Evolutionary conservation across 2,113 vertebrate species (phyloP).

Genomic region (Lasiurus borealis): DNA sequence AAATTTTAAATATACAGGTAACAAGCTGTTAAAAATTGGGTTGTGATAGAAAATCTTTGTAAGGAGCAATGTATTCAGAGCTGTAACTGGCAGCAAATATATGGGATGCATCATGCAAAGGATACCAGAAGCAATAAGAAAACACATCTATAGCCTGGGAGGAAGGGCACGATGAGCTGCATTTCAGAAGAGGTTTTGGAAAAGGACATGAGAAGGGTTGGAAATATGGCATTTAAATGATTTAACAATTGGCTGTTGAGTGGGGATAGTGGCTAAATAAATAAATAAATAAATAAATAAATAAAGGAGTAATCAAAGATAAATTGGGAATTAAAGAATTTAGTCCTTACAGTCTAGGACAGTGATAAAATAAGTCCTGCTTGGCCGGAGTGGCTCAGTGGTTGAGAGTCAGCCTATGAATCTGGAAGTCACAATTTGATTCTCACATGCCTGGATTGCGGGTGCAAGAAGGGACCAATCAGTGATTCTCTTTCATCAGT

Average conservation of each 20-base stretch:
- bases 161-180: not conserved
- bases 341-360: not conserved
- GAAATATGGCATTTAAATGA: not conserved
- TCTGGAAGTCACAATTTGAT: too few species aligned
- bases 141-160: not conserved
- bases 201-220: not conserved
- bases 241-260: not conserved
- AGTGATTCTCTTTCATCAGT: too few species aligned
- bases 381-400: too few species aligned
- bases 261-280: not conserved
- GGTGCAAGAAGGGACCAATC: too few species aligned
- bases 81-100: not conserved
- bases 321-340: not conserved
- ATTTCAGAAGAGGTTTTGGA: not conserved
- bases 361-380: not conserved
- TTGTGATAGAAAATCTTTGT: not conserved
- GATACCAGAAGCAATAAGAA: not conserved
- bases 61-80: not conserved
- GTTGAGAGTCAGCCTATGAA: too few species aligned
- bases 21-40: not conserved
- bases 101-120: not conserved
- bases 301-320: not conserved
- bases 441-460: too few species aligned
- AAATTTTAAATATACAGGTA: not conserved
- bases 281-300: too few species aligned